Conservation (phyloP, 2,113 vertebrate genomes). For the Rhynchopsitta pachyrhyncha region DNA sequence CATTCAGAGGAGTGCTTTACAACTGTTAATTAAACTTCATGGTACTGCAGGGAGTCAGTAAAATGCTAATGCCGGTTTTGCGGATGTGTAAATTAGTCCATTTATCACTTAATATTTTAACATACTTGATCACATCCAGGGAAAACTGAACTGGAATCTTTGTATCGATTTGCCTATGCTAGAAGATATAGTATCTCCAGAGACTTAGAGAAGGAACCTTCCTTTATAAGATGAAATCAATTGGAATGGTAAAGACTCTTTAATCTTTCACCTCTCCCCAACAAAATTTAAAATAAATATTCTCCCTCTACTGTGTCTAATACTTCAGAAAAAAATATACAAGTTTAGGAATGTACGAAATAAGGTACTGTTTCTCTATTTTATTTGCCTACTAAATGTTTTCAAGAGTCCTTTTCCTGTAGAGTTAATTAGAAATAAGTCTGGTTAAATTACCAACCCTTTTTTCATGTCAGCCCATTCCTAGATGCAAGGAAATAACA, state of each 20-base stretch:
- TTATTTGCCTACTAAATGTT: background rate
- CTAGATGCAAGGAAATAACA: background rate
- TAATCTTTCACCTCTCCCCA: background rate
- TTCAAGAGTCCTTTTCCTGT: background rate
- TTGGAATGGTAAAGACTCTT: background rate
- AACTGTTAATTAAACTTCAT: constrained; percentile 44
- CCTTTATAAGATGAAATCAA: background rate
- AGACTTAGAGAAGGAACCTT: background rate
- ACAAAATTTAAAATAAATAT: background rate
- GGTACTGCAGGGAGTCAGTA: constrained; percentile 15
- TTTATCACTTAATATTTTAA: constrained; percentile 51
- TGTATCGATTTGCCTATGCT: background rate
- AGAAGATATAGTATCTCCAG: background rate
- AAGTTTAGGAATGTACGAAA: background rate
- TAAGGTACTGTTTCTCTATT: background rate
- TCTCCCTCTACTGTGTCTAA: background rate
- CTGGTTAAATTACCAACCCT: background rate
- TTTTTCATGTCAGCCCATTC: background rate
- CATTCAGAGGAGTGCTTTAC: constrained; percentile 35
- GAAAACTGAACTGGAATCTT: constrained; percentile 27
- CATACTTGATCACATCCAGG: background rate
- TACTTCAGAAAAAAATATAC: background rate
- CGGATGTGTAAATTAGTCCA: constrained; percentile 45
- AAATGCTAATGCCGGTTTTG: constrained; percentile 48
- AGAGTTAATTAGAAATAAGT: background rate